Percentiles rank a stretch among this genome's conserved stretches.
Conservation (phyloP, 2,888 invertebrate genomes). For the Pterostichus madidus region DNA sequence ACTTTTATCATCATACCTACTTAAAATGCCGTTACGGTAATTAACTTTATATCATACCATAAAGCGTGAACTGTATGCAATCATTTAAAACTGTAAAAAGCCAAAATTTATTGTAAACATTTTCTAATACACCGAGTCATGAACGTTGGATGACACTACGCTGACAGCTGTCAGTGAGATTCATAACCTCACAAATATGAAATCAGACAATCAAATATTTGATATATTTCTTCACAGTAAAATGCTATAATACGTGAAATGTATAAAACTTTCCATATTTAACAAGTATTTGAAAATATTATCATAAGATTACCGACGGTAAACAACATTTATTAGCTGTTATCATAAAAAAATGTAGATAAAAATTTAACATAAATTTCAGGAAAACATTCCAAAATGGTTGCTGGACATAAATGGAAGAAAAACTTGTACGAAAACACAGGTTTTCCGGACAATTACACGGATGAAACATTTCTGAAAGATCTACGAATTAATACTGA, state of each 20-base stretch:
- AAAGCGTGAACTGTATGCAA: constrained; percentile 1
- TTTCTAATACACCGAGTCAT: constrained; percentile 30
- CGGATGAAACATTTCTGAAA: constrained; percentile 90
- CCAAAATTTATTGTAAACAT: not conserved
- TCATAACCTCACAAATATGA: too few species aligned
- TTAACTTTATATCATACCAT: not conserved
- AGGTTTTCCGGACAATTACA: constrained; percentile 94
- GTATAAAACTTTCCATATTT: too few species aligned
- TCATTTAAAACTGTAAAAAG: not conserved
- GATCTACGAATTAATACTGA: constrained; percentile 91
- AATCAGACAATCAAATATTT: too few species aligned
- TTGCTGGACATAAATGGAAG: constrained; percentile 80
- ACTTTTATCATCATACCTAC: constrained; percentile 12
- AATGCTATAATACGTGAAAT: too few species aligned
- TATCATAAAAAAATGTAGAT: too few species aligned
- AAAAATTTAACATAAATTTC: too few species aligned
- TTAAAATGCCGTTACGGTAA: constrained; percentile 7
- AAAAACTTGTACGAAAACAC: constrained; percentile 94
- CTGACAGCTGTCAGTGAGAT: too few species aligned
- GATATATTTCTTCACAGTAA: too few species aligned
- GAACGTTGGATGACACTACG: not conserved
- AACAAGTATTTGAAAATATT: too few species aligned
- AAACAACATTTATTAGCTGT: too few species aligned
- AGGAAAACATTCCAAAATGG: too few species aligned
- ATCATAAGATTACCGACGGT: too few species aligned